Base-by-base conservation (phyloP, 2,888 invertebrate genomes). In the Cerceris ruficornis region DNA sequence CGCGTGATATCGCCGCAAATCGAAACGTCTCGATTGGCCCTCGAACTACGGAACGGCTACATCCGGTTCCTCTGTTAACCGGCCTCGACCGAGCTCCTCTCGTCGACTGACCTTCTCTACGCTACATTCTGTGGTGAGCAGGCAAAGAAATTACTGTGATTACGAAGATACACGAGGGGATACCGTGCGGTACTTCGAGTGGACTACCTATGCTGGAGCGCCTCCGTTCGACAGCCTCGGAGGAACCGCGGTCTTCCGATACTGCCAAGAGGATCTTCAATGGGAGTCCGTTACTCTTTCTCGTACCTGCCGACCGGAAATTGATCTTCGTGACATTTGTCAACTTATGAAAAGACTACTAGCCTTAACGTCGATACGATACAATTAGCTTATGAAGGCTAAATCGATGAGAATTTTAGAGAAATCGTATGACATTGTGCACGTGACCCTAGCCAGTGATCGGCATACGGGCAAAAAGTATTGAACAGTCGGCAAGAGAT, bases 111-210 rank as follows among this genome's bases (percentile, higher is more conserved):
- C 83, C 83, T 81, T 75, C 70, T 69, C 70, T 43, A 46, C 49
- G 62, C 39, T 71, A 59, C 69, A 52, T 57, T 54, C 65, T 49
- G 65, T 61, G 84, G 67, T 66, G 66, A 76, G 70, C 81, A 74
- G 71, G 77, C 72, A 58, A 66, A 77, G 85, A 85, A 85, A 84
- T 84, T 84, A 84, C 83, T 83, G 84, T 85, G 84, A 84, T 84
- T 84, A 84, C 81, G 71, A 80, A 80, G 82, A 80, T 85, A 84
- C 85, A 85, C 85, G 83, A 82, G 84, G 80, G 77, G 72, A 72
- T 69, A 65, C 61, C 67, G 68, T 69, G 64, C 71, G 74, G 28
- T 28, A 28, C 72, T 71, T 73, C 77, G 62, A 72, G 58, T 75
- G 61, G 69, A 76, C 73, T 73, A 75, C 75, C 81, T 77, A 71